phyloP scores from a whole-genome alignment of 2,113 vertebrate species.

The Pristiophorus japonicus region DNA sequence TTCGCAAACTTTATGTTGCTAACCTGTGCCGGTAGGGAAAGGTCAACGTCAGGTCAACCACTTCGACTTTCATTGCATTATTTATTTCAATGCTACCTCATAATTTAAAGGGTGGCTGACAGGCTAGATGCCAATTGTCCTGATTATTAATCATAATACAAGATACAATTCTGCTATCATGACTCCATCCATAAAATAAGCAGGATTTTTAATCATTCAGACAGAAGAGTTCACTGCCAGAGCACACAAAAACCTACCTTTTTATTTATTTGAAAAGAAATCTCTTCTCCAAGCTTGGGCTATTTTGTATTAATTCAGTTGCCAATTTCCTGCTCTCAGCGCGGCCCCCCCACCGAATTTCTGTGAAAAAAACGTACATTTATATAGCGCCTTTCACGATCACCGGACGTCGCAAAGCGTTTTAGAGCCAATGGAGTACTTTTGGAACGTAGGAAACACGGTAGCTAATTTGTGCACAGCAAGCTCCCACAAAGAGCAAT shows the following conservation, averaged over 20 bases:
- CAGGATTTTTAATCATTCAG: conserved; percentile 17
- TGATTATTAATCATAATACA: conserved; percentile 36
- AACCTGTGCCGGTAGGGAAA: neutral
- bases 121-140: conserved; percentile 13
- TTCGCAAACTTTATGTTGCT: neutral
- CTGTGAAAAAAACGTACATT: no score
- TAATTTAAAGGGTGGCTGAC: conserved; percentile 10
- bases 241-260: neutral
- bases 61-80: conserved; percentile 33
- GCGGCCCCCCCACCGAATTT: no score
- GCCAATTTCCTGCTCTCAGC: neutral
- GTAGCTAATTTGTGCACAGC: no score
- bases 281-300: neutral
- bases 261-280: neutral
- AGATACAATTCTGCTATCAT: conserved; percentile 17
- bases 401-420: no score
- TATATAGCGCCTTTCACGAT: no score
- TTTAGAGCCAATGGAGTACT: no score
- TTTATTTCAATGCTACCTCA: conserved; percentile 27
- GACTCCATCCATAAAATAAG: conserved; percentile 19
- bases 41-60: conserved; percentile 26
- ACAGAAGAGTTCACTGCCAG: neutral
- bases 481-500: no score
- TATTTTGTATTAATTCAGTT: neutral
- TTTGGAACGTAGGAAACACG: no score